phyloP scores from a whole-genome alignment of 2,113 vertebrate species.

The Scomber scombrus region DNA sequence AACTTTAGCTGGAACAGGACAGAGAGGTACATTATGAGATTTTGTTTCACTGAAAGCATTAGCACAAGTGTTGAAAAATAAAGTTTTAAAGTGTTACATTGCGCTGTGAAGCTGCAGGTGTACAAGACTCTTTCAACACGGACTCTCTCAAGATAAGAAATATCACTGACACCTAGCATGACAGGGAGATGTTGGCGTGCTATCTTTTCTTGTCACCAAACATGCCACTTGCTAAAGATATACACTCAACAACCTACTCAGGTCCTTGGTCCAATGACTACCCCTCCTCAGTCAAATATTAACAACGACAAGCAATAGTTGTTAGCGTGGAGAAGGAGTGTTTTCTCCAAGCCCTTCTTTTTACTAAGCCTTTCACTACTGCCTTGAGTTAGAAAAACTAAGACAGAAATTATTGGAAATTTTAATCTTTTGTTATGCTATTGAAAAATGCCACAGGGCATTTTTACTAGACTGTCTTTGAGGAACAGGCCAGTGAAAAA shows the following conservation, averaged over 20 bases:
- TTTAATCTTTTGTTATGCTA: not conserved
- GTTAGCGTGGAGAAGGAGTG: not conserved
- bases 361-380: not conserved
- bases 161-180: constrained; percentile 49
- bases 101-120: constrained; percentile 27
- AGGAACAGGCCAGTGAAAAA: no score
- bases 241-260: constrained; percentile 61
- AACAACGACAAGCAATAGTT: not conserved
- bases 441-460: not conserved
- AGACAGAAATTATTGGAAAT: not conserved
- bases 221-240: constrained; percentile 40
- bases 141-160: constrained; percentile 70
- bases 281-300: constrained; percentile 3
- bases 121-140: constrained; percentile 61
- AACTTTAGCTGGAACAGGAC: constrained; percentile 42
- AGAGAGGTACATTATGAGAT: constrained; percentile 6
- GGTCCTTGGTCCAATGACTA: constrained; percentile 49
- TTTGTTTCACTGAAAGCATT: constrained; percentile 29
- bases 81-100: constrained; percentile 17
- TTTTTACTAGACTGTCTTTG: no score
- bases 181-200: constrained; percentile 45
- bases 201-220: constrained; percentile 70
- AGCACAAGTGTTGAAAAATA: constrained; percentile 20
- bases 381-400: not conserved
- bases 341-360: not conserved